phyloP scores from a whole-genome alignment of 1,140 invertebrate genomes.

The Platyscapa corneri region DNA sequence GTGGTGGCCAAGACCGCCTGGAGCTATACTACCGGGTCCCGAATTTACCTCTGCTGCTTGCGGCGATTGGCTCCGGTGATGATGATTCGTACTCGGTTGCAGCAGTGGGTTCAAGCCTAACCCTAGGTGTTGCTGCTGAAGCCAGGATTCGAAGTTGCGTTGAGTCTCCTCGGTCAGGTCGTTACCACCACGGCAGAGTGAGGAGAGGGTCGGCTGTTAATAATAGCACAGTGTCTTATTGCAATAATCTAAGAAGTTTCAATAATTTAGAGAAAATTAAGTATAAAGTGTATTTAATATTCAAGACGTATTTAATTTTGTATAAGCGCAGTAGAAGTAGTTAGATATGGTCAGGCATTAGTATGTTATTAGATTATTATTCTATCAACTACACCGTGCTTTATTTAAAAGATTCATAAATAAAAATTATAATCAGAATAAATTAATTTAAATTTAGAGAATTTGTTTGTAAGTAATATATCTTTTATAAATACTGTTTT shows the following conservation, averaged over 20 bases:
- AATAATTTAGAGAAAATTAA: too few species aligned
- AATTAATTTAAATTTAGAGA: too few species aligned
- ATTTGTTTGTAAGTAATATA: too few species aligned
- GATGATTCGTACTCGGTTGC: conserved; percentile 66
- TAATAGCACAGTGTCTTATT: background rate
- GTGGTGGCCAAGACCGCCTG: background rate
- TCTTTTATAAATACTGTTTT: background rate
- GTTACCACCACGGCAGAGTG: conserved; percentile 83
- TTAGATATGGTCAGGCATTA: too few species aligned
- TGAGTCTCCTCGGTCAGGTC: conserved; percentile 84
- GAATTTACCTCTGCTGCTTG: conserved; percentile 60
- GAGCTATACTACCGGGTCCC: conserved; percentile 34
- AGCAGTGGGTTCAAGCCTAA: conserved; percentile 75
- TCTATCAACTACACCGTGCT: too few species aligned
- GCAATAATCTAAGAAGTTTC: too few species aligned
- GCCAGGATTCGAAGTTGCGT: conserved; percentile 82
- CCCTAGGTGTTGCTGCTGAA: conserved; percentile 76
- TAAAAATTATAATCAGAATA: too few species aligned
- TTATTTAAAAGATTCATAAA: too few species aligned
- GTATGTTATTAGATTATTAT: too few species aligned
- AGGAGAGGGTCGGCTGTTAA: conserved; percentile 83
- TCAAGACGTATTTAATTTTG: too few species aligned
- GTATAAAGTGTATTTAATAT: too few species aligned
- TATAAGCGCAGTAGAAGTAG: too few species aligned
- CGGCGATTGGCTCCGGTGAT: conserved; percentile 59